Base-by-base conservation (phyloP, 2,888 invertebrate species). In the Perdita meconis region DNA sequence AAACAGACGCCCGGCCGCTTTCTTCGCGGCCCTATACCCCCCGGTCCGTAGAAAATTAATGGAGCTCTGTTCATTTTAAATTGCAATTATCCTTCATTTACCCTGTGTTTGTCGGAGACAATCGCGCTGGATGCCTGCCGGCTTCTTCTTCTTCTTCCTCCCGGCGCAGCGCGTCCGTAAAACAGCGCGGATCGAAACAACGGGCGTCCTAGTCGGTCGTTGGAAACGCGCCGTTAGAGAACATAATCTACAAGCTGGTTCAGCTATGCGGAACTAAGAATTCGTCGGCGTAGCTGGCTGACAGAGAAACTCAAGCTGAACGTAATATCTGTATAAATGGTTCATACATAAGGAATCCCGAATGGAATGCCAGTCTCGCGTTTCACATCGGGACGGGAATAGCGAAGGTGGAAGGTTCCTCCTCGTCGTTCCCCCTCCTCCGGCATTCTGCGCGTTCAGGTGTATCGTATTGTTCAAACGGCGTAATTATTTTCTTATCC, bases 291-390 rank as follows among this genome's bases (percentile, higher is more conserved):
- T 40, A 42, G 69, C 50, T 44, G 53, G 66, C 66, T 44, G 53
- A 67, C 60, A 38, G 69, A 24, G 67, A 72, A 81, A 78, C 56
- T 60, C 68, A 53, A 59, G 64, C 51, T 30, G 50, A 74, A 73
- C 51, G 73, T 70, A 73, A 80, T 77, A 73, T 73, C 72, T 55
- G 60, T 80, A 78, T 66, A 72, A 78, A 81, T 71, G 75, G 51
- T 70, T 75, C 63, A 61, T 76, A 69, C 66, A 56, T 63, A 76
- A 73, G 74, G 70, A 77, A 80, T 68, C 36, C 44, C 55, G 65
- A 67, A 42, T 72, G 78, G 81, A 81, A 82, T 72, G 66, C 47
- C 51, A 56, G 61, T 56, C 50, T 69, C 66, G 75, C 70, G 47
- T 81, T 82, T 75, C 72, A 42, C 72, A 42, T 42, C 50, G 53